Evolutionary conservation across 2,113 vertebrate species (phyloP).

Genomic region (Oceanodroma tethys): DNA sequence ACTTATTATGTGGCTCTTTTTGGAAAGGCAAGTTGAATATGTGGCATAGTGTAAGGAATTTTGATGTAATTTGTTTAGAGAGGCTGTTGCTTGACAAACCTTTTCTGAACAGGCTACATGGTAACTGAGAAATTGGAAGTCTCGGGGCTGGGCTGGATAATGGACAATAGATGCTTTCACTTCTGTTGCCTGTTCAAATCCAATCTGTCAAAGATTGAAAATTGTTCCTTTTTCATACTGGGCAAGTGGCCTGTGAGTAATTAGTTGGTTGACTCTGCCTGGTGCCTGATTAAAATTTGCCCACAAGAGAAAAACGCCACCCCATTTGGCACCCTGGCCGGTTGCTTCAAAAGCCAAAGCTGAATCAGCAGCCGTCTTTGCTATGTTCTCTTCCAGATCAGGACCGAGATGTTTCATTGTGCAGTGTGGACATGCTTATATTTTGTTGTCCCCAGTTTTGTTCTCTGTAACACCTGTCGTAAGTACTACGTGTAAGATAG

Average conservation of each 20-base stretch:
- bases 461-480: background rate
- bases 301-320: background rate
- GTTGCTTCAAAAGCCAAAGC: background rate
- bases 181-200: slow-evolving; percentile 19
- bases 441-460: background rate
- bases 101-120: slow-evolving; percentile 3
- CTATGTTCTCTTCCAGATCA: background rate
- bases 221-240: slow-evolving; percentile 18
- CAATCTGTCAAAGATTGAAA: slow-evolving; percentile 11
- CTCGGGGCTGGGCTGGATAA: background rate
- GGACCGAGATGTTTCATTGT: background rate
- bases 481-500: background rate
- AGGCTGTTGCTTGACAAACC: slow-evolving; percentile 26
- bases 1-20: slow-evolving; percentile 16
- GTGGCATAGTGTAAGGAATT: slow-evolving; percentile 16
- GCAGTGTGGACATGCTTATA: background rate
- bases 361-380: background rate
- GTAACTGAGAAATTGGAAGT: slow-evolving; percentile 16
- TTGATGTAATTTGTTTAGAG: slow-evolving; percentile 35
- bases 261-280: slow-evolving; percentile 14
- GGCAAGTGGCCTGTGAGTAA: slow-evolving; percentile 26
- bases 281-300: background rate
- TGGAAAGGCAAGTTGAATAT: slow-evolving; percentile 10
- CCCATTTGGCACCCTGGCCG: background rate
- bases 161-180: slow-evolving; percentile 46